Conservation (phyloP, 2,888 invertebrate species). For the Eudasyphora cyanicolor region DNA sequence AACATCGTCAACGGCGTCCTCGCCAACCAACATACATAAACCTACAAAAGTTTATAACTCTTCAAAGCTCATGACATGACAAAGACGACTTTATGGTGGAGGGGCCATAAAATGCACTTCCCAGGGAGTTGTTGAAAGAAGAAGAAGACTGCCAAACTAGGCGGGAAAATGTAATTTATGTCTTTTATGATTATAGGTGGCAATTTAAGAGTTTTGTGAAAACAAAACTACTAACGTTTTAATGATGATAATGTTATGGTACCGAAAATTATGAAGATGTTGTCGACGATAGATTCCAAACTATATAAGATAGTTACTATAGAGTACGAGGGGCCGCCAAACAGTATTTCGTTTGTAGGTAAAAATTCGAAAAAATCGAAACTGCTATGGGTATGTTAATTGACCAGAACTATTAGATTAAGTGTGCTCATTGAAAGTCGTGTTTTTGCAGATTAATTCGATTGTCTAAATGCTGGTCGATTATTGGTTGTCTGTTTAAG, state of each 20-base stretch:
- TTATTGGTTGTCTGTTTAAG: too few relatives aligned
- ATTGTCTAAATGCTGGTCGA: too few relatives aligned
- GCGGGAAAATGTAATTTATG: neutral
- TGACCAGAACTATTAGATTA: too few relatives aligned
- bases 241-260: neutral
- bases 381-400: too few relatives aligned
- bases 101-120: neutral
- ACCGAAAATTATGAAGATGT: conserved; percentile 5
- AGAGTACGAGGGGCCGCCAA: neutral
- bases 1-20: neutral
- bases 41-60: neutral
- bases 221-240: neutral
- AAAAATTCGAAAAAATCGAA: neutral
- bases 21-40: neutral
- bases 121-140: neutral
- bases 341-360: neutral
- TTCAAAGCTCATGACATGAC: neutral
- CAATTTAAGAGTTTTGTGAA: neutral
- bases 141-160: neutral
- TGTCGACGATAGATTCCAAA: neutral
- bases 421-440: too few relatives aligned
- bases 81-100: neutral
- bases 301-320: neutral
- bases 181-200: conserved; percentile 10
- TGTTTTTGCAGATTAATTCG: too few relatives aligned